A percentile compares a stretch with the other conserved stretches of the same genome.
phyloP scores from a whole-genome alignment of 2,888 invertebrate species.

The Phragmatobia fuliginosa region DNA sequence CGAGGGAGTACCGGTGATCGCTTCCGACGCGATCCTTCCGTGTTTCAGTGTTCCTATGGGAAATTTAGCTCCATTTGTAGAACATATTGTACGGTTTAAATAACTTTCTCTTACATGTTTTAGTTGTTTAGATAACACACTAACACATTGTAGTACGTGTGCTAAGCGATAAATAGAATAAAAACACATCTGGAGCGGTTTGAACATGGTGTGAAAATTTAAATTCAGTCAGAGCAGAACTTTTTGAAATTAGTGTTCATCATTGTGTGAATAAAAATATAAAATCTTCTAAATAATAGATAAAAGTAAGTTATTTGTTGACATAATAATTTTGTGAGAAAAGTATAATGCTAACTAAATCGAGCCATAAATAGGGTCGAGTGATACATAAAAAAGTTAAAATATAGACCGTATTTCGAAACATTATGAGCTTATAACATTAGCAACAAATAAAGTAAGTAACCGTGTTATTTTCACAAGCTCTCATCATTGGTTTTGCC shows the following conservation, averaged over 20 bases:
- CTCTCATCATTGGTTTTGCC: not conserved
- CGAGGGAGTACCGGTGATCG: not conserved
- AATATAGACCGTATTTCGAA: not conserved
- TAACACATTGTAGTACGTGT: no score
- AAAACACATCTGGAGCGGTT: no score
- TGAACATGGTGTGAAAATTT: no score
- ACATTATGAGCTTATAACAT: not conserved
- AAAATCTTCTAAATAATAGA: no score
- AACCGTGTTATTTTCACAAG: conserved; percentile 6
- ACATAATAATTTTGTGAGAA: not conserved
- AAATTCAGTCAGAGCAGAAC: no score
- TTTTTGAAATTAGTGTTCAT: no score
- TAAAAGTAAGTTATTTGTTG: no score
- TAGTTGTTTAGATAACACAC: not conserved
- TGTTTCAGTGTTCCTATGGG: not conserved
- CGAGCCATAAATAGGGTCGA: not conserved
- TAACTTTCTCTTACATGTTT: not conserved
- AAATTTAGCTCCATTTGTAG: conserved; percentile 4
- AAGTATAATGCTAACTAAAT: not conserved
- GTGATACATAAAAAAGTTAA: no score
- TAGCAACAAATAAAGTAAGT: not conserved
- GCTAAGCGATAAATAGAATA: no score
- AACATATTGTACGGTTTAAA: not conserved
- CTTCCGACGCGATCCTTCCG: not conserved
- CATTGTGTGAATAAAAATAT: no score